Evolutionary conservation across 37 sponge, comb jelly and placozoan species (phyloP).

Genomic region (Oscarella lobularis): DNA sequence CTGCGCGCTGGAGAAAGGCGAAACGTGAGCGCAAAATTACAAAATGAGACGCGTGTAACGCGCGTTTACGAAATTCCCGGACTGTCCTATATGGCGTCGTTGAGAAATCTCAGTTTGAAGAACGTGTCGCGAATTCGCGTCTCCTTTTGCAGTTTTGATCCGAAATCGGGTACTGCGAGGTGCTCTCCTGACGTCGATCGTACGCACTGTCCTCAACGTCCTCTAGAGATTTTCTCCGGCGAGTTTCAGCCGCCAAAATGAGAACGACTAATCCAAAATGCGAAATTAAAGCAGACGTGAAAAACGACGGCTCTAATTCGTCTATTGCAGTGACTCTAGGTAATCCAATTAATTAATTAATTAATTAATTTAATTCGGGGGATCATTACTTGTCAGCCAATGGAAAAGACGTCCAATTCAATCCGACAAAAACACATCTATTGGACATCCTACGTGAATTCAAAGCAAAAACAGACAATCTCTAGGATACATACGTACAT

Average conservation of each 20-base stretch:
- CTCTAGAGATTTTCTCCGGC: conserved; percentile 29
- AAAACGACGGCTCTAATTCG: conserved; percentile 11
- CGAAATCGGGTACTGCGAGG: conserved; percentile 38
- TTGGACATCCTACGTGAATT: background rate
- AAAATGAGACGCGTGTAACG: too few relatives aligned
- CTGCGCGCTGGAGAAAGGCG: too few relatives aligned
- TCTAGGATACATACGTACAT: too few relatives aligned
- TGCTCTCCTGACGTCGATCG: too few relatives aligned
- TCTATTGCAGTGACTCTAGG: conserved; percentile 37
- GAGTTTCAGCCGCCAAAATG: conserved; percentile 26
- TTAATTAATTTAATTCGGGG: too few relatives aligned
- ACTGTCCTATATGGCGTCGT: too few relatives aligned
- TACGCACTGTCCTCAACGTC: too few relatives aligned
- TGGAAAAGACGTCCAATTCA: background rate
- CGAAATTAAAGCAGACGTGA: conserved; percentile 11
- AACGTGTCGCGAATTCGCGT: conserved; percentile 35
- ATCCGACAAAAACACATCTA: background rate
- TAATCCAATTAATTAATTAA: too few relatives aligned
- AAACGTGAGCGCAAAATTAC: too few relatives aligned
- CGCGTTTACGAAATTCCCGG: too few relatives aligned
- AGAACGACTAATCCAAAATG: conserved; percentile 52
- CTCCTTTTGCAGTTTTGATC: conserved; percentile 42
- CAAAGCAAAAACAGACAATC: conserved; percentile 1
- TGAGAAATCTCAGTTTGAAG: conserved; percentile 42
- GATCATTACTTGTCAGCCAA: too few relatives aligned